These are phyloP conservation scores for Dryomyza anilis DNA, from an alignment of 2,888 invertebrate species.

Conservation along the genomic window DNA sequence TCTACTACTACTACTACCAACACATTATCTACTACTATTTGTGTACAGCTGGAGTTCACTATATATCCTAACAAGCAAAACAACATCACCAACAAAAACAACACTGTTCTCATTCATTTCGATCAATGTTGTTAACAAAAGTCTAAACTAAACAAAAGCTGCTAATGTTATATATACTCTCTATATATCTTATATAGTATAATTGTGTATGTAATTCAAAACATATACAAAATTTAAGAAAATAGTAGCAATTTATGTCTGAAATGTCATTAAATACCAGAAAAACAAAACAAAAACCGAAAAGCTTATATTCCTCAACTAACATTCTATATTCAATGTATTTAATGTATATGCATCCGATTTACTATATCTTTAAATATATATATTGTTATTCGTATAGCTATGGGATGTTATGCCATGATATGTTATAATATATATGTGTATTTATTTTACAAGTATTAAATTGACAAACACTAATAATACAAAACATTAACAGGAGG, in stretches of 20 bases:
- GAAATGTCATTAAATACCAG: not conserved
- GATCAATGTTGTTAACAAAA: conserved; percentile 20
- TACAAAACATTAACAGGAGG: not conserved
- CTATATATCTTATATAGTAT: conserved; percentile 1
- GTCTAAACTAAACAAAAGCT: conserved; percentile 34
- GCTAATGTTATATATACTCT: not conserved
- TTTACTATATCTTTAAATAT: not conserved
- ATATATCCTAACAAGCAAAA: conserved; percentile 10
- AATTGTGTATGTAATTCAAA: conserved; percentile 10
- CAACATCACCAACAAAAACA: conserved; percentile 7
- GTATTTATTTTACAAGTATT: not conserved
- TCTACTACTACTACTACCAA: conserved; percentile 9
- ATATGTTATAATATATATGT: not conserved
- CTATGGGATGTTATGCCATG: no score
- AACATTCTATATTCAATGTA: not conserved
- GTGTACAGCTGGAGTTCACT: conserved; percentile 22
- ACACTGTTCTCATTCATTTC: conserved; percentile 1
- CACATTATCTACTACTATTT: conserved; percentile 6
- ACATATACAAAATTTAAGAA: no score
- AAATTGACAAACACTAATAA: not conserved
- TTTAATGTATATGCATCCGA: conserved; percentile 9
- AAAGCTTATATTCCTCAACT: not conserved
- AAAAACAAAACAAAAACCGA: not conserved
- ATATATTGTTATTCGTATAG: not conserved
- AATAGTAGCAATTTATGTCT: not conserved